phyloP scores from a whole-genome alignment of 2,888 invertebrate species.

The Rotaria socialis region DNA sequence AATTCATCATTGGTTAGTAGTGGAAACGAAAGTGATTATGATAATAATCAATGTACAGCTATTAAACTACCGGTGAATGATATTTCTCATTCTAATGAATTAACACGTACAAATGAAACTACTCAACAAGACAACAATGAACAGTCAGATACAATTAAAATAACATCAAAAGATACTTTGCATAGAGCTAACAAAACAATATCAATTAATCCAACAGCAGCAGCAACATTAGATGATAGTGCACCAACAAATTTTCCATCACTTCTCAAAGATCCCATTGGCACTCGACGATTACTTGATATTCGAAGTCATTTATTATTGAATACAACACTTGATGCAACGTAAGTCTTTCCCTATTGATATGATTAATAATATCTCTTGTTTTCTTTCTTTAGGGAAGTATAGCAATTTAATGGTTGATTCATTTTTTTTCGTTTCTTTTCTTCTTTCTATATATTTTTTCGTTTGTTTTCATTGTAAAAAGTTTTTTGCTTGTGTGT shows the following conservation, averaged over 20 bases:
- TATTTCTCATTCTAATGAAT: background rate
- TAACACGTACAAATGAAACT: background rate
- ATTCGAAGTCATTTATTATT: conserved; percentile 6
- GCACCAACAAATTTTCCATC: background rate
- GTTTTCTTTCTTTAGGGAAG: background rate
- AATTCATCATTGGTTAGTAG: background rate
- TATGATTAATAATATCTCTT: too few species aligned
- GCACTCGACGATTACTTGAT: background rate
- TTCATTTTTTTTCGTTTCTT: background rate
- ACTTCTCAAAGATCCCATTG: background rate
- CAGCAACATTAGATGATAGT: conserved; percentile 18
- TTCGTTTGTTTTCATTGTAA: conserved; percentile 15
- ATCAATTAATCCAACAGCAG: background rate
- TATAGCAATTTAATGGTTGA: background rate
- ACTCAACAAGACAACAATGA: background rate
- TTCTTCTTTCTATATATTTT: background rate
- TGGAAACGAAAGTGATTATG: conserved; percentile 18
- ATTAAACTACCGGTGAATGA: background rate
- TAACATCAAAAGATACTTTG: background rate
- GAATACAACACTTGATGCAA: conserved; percentile 30
- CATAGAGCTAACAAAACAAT: background rate
- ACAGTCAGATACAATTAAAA: conserved; percentile 13
- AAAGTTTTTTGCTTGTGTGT: conserved; percentile 12
- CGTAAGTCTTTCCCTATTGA: background rate
- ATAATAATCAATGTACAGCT: background rate